Evolutionary conservation across 2,888 invertebrate genomes (phyloP).

Genomic region (Sesamia inferens): DNA sequence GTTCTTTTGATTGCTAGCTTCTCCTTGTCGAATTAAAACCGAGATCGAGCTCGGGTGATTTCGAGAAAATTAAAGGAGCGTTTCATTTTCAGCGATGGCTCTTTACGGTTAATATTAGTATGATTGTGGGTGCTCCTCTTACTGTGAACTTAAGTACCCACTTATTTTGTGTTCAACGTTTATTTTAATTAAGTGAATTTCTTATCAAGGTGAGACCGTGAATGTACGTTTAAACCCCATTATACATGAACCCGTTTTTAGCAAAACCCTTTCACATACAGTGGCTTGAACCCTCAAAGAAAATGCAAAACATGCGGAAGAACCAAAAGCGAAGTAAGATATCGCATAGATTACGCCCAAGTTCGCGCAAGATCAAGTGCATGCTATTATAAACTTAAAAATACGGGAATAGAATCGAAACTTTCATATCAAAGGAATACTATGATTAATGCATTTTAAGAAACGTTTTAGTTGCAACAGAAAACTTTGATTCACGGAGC

Average conservation of each 20-base stretch:
- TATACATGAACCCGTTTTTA: conserved; percentile 54
- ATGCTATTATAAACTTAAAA: conserved; percentile 75
- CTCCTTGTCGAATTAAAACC: conserved; percentile 88
- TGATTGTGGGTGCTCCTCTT: conserved; percentile 80
- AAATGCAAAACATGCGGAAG: conserved; percentile 75
- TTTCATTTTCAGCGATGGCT: conserved; percentile 84
- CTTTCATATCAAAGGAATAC: conserved; percentile 73
- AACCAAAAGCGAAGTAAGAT: conserved; percentile 67
- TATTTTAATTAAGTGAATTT: conserved; percentile 81
- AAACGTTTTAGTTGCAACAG: conserved; percentile 82
- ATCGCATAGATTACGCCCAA: conserved; percentile 73
- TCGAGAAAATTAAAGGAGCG: conserved; percentile 86
- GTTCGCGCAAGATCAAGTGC: conserved; percentile 72
- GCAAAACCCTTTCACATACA: conserved; percentile 61
- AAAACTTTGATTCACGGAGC: conserved; percentile 81
- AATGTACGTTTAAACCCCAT: conserved; percentile 54
- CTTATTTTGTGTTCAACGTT: conserved; percentile 78
- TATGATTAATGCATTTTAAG: conserved; percentile 85
- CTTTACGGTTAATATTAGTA: conserved; percentile 85
- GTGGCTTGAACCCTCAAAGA: conserved; percentile 71
- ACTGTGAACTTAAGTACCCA: conserved; percentile 74
- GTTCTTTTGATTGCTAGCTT: conserved; percentile 89
- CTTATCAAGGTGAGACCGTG: conserved; percentile 67
- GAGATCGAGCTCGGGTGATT: conserved; percentile 84
- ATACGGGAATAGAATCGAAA: conserved; percentile 74